Evolutionary conservation across 2,888 invertebrate genomes (phyloP), one percentile per base, ranked within the genome.

Genomic region (Heteromurus nitidus): DNA sequence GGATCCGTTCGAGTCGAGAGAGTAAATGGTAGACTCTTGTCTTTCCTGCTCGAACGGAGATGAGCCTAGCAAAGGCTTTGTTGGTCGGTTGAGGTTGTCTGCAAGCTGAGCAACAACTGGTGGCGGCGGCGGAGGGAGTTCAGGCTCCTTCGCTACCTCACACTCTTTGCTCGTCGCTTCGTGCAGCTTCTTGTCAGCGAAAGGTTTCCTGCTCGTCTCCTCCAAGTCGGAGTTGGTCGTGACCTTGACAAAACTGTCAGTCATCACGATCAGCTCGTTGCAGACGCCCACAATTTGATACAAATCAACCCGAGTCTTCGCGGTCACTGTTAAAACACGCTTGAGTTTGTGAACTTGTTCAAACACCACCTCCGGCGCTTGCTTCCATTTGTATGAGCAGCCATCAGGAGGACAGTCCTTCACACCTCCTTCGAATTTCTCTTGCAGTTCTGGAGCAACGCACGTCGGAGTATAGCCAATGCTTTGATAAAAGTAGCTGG

Each of bases 391-490:
- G 26, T 24, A 28, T 13, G 22, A 26, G 22, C 50, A 50, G 3
- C 50, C 50, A 1, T 20, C 50, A 20, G 16, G 9, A 1, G 50
- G 50, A 18, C 50, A 50, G 2, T n/a, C 53, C 18, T 9, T 24
- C 24, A 44, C 7, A 3, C n/a, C 58, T 9, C 58, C 16, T 36
- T 36, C 36, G 13, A 72, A 62, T 13, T 62, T 72, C 11, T 24
- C 20, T 18, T 60, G 22, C 3, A 60, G n/a, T 1, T 47, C 47
- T 18, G 22, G n/a, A 20, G 72, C 42, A 9, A 72, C 3, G 36
- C 72, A 72, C 22, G 26, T 60, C 11, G 47, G 47, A 2, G 44
- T 72, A 20, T 72, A 72, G 44, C 72, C 72, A 2, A 72, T 28
- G 28, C 72, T 60, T 20, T 18, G 3, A 18, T 72, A 72, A 47